Percentiles rank a stretch among this genome's conserved stretches.
These are phyloP conservation scores for Agrenia bidenticulata DNA, from an alignment of 2,888 invertebrate species.

Conservation along the genomic window DNA sequence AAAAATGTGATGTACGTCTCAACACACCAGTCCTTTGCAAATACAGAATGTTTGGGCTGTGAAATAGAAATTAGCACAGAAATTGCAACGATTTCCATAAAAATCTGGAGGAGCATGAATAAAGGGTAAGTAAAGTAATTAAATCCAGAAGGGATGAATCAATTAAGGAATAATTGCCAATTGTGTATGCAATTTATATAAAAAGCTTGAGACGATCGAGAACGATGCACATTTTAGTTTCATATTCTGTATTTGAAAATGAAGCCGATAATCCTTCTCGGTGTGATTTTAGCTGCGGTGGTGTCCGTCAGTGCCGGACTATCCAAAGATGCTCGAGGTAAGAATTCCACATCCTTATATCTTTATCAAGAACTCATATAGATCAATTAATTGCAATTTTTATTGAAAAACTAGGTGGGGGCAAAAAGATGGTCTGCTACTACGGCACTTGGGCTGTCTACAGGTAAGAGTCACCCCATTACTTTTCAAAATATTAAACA, in stretches of 20 bases:
- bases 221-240: conserved; percentile 1
- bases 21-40: no score
- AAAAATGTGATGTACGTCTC: no score
- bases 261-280: conserved; percentile 12
- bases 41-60: no score
- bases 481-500: no score
- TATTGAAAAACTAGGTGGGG: background rate
- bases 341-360: no score
- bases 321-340: conserved; percentile 1
- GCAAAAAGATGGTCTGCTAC: conserved; percentile 54
- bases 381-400: background rate
- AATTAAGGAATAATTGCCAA: no score
- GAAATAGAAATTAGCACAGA: background rate
- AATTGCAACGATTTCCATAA: conserved; percentile 9
- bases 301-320: background rate
- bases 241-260: background rate
- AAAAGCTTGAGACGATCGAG: no score
- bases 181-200: no score
- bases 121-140: no score
- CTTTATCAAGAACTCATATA: no score
- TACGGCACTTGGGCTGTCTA: conserved; percentile 54
- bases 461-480: no score
- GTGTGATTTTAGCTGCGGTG: background rate
- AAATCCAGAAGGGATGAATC: no score
- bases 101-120: background rate